Conservation (phyloP, 2,888 invertebrate genomes). For the Phymatocera aterrima region DNA sequence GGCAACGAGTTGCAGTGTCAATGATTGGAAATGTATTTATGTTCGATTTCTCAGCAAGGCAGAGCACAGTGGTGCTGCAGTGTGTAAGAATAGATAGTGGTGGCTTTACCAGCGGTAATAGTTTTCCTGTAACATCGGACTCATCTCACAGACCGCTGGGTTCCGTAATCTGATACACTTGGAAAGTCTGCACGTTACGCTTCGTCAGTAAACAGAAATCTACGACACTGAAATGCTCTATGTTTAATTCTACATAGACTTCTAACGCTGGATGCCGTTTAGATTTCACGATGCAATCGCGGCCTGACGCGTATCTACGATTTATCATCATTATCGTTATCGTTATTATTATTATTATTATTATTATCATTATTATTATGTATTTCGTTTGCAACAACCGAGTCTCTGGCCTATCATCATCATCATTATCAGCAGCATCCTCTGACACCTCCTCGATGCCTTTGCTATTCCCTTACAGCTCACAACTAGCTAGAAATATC, state of each 20-base stretch:
- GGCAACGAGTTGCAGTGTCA: too few species aligned
- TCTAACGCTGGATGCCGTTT: constrained; percentile 15
- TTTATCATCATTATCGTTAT: constrained; percentile 36
- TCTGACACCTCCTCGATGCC: constrained; percentile 27
- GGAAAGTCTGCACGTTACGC: constrained; percentile 44
- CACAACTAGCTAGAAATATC: constrained; percentile 15
- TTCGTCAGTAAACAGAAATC: constrained; percentile 42
- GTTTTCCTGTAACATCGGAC: constrained; percentile 48
- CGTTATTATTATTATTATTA: constrained; percentile 38
- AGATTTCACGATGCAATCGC: constrained; percentile 33
- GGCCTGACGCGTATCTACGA: constrained; percentile 27
- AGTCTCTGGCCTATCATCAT: constrained; percentile 33
- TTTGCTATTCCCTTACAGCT: constrained; percentile 16
- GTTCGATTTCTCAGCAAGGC: not conserved
- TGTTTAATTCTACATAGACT: constrained; percentile 22
- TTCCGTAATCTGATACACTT: constrained; percentile 54
- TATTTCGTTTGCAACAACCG: constrained; percentile 36
- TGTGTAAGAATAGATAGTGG: constrained; percentile 7
- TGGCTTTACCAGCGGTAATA: constrained; percentile 44
- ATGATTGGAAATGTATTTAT: constrained; percentile 4
- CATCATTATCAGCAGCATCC: constrained; percentile 36
- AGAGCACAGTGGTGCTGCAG: not conserved
- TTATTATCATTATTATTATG: constrained; percentile 32
- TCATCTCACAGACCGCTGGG: constrained; percentile 48
- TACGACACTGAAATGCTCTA: constrained; percentile 30